Conservation (phyloP, 1,140 invertebrate genomes). For the Gryllus bimaculatus region DNA sequence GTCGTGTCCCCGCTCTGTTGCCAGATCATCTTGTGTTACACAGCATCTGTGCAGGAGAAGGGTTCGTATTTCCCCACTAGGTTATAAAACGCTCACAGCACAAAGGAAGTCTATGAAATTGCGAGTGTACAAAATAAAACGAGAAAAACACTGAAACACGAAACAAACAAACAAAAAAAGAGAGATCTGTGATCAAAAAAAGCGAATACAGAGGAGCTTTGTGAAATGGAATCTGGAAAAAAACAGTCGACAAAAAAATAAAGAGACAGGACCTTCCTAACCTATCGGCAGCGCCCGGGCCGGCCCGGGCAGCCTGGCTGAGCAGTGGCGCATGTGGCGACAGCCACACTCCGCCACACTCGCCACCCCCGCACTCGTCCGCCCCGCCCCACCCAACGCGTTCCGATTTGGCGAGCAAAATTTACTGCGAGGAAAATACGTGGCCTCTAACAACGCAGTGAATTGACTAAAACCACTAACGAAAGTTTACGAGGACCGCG, state of each 20-base stretch:
- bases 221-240: not conserved
- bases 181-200: not conserved
- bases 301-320: too few species aligned
- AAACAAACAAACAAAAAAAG: not conserved
- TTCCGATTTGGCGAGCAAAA: too few species aligned
- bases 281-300: not conserved
- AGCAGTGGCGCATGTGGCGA: not conserved
- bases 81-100: not conserved
- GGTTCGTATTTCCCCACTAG: not conserved
- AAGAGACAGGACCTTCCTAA: not conserved
- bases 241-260: not conserved
- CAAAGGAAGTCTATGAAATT: constrained; percentile 5
- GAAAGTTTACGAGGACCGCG: too few species aligned
- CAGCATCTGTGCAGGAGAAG: not conserved
- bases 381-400: too few species aligned
- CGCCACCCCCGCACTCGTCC: too few species aligned
- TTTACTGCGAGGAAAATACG: too few species aligned
- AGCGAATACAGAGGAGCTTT: not conserved
- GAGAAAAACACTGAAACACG: not conserved
- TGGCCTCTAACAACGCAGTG: too few species aligned
- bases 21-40: constrained; percentile 4
- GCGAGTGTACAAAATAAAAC: not conserved
- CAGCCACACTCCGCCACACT: not conserved
- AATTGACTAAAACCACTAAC: too few species aligned
- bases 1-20: not conserved